Percentiles rank a stretch among this genome's conserved stretches.
Conservation (phyloP, 1,140 invertebrate species). For the Telenomus remus region DNA sequence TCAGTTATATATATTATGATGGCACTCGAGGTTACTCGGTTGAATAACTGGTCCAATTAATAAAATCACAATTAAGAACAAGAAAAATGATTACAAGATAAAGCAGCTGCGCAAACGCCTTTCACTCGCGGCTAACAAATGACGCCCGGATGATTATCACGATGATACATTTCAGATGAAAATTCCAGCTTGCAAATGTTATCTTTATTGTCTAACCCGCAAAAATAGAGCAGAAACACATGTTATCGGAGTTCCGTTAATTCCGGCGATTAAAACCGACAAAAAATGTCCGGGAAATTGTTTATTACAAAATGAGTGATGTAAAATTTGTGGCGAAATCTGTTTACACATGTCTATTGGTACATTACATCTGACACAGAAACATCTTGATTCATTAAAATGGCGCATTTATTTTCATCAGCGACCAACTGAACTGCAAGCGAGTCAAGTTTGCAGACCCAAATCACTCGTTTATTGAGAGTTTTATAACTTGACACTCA, state of each 20-base stretch:
- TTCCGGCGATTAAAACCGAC: too few relatives aligned
- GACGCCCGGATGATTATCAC: slow-evolving; percentile 7
- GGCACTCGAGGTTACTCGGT: slow-evolving; percentile 15
- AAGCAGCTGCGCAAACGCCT: slow-evolving; percentile 37
- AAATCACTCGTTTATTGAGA: not conserved
- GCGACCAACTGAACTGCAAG: not conserved
- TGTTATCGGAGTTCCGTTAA: too few relatives aligned
- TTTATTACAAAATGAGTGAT: too few relatives aligned
- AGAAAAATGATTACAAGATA: slow-evolving; percentile 32
- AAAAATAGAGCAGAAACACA: slow-evolving; percentile 6
- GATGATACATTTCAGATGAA: slow-evolving; percentile 1
- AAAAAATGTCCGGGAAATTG: too few relatives aligned
- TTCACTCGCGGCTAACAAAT: slow-evolving; percentile 50
- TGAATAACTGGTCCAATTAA: slow-evolving; percentile 52
- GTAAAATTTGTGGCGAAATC: too few relatives aligned
- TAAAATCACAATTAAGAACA: slow-evolving; percentile 44
- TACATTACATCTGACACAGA: not conserved
- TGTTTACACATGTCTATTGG: too few relatives aligned
- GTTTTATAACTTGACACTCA: not conserved
- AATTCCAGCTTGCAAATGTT: not conserved
- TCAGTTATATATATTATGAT: slow-evolving; percentile 18
- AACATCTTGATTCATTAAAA: not conserved
- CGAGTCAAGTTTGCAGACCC: not conserved
- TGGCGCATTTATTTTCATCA: not conserved
- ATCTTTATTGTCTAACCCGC: not conserved